These are phyloP conservation scores for Agrochola lota DNA, from an alignment of 2,888 invertebrate species.

Conservation along the genomic window DNA sequence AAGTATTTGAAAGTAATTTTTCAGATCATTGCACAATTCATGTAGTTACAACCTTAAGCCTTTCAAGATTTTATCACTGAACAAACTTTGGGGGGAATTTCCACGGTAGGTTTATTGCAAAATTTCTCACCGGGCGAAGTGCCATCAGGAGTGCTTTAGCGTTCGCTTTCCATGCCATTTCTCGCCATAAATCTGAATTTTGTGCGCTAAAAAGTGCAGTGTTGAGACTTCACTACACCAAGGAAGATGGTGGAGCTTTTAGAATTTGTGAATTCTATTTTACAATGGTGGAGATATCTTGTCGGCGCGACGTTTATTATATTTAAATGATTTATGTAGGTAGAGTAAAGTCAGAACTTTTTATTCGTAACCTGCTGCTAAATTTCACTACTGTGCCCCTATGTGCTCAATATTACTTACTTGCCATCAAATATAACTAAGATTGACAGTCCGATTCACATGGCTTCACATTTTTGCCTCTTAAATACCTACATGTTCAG, in stretches of 20 bases:
- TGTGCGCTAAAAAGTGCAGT: conserved; percentile 65
- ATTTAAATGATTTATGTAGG: conserved; percentile 17
- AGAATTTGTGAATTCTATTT: conserved; percentile 38
- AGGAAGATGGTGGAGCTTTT: conserved; percentile 29
- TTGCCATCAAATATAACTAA: background rate
- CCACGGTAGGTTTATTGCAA: conserved; percentile 64
- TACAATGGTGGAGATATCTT: background rate
- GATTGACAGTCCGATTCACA: background rate
- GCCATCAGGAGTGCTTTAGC: conserved; percentile 64
- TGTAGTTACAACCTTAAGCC: conserved; percentile 54
- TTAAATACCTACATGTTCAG: background rate
- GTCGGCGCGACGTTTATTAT: background rate
- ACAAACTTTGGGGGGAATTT: conserved; percentile 67
- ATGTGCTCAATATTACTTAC: background rate
- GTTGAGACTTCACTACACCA: conserved; percentile 15
- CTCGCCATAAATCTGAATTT: conserved; percentile 72
- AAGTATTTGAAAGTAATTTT: conserved; percentile 67
- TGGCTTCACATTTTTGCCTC: background rate
- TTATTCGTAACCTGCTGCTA: background rate
- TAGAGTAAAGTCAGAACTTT: background rate
- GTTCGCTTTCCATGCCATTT: conserved; percentile 73
- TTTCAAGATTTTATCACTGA: conserved; percentile 64
- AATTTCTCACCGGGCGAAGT: conserved; percentile 67
- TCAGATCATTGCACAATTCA: conserved; percentile 66
- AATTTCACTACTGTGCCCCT: too few relatives aligned